Conservation (phyloP, 2,113 vertebrate species). For the Callipepla californica region DNA sequence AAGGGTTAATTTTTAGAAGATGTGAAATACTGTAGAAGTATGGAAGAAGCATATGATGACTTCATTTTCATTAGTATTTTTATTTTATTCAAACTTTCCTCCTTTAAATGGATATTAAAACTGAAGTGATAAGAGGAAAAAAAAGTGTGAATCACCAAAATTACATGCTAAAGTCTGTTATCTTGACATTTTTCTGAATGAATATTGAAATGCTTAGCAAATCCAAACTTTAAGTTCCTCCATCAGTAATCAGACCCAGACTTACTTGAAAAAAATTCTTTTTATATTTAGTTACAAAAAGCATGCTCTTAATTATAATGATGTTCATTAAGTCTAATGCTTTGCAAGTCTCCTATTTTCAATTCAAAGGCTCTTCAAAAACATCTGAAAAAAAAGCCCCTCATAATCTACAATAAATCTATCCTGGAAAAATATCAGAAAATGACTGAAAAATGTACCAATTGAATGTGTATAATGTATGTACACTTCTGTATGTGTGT, state of each 20-base stretch:
- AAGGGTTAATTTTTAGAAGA: background rate
- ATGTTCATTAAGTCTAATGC: constrained; percentile 46
- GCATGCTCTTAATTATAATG: constrained; percentile 25
- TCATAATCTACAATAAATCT: background rate
- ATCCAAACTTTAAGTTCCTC: constrained; percentile 36
- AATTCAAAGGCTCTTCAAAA: constrained; percentile 48
- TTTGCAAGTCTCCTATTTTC: constrained; percentile 44
- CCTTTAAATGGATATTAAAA: constrained; percentile 39
- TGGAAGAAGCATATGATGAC: background rate
- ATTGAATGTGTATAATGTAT: background rate
- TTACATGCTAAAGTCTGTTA: constrained; percentile 17
- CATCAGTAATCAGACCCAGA: constrained; percentile 49
- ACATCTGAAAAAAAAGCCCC: background rate
- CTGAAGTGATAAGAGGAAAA: constrained; percentile 20
- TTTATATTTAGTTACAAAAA: constrained; percentile 34
- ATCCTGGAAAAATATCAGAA: background rate
- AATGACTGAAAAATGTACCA: background rate
- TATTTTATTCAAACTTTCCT: constrained; percentile 28
- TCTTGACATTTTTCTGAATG: constrained; percentile 67
- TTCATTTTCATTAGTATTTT: constrained; percentile 22
- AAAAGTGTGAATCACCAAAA: constrained; percentile 43
- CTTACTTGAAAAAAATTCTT: background rate
- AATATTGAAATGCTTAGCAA: constrained; percentile 54
- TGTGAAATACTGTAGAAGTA: background rate
- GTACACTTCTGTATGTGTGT: background rate